Base-by-base conservation (phyloP, 2,888 invertebrate genomes). In the Penaeus monodon region DNA sequence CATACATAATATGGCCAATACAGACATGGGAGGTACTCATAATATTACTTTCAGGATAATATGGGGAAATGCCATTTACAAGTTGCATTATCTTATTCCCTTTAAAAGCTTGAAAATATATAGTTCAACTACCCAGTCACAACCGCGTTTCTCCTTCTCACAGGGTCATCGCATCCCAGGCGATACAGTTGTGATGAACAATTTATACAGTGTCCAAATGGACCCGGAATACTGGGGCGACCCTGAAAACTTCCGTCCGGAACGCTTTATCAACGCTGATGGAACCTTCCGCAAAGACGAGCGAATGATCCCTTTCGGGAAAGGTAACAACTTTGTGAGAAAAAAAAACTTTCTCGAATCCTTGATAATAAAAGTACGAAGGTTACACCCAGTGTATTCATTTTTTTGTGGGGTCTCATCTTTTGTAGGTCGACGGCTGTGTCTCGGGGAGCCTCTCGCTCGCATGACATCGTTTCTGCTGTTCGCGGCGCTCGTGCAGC, bases 181-280 rank as follows among this genome's bases (percentile, higher is more conserved):
- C 94, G 95, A 96, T 90, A 95, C 96, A 7, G 96, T 96, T 95
- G 94, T 97, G 1, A 94, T 96, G 14, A 95, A 94, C 79, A 96
- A 96, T 92, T 95, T 95, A 91, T 95, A 95, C 76, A 95, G 95
- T 90, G 94, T 96, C 90, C 92, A 96, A 77, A 95, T 96, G 94
- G 94, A 95, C 80, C 90, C 91, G 44, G 91, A 92, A 0, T 93
- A 94, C 76, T 96, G 95, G 93, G 94, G 94, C 0, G 95, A 96
- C 82, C 95, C 96, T 0, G 94, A 95, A 88, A 92, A 57, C 7
- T 97, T 97, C 92, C 93, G 94, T 81, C 97, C 97, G 0, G 96
- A 96, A 89, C 93, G 97, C 85, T 97, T 95, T 92, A 91, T 97
- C 7, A 91, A 92, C 76, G 92, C 93, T 22, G 93, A 95, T 82